Base-by-base conservation (phyloP, 2,888 invertebrate genomes). In the Ditula angustiorana region DNA sequence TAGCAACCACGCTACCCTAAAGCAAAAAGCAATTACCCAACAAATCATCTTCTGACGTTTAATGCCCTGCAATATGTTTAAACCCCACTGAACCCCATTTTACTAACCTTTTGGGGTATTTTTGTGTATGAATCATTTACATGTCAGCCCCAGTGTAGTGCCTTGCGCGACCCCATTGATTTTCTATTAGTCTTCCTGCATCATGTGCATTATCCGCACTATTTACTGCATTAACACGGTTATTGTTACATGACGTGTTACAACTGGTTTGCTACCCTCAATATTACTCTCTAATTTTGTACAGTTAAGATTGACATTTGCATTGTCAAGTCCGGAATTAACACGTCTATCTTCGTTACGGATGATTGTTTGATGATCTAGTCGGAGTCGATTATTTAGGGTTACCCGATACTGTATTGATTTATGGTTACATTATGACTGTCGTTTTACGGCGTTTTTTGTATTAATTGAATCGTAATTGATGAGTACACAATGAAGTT, bases 1-100 rank as follows among this genome's bases (percentile, higher is more conserved):
- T 87, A 83, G 85, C 87, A 87, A 90, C 87, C 77, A n/a, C n/a
- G 75, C 83, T 82, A 79, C 85, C 87, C 84, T 74, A 79, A 87
- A 88, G 82, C 90, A 92, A 91, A 79, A 87, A 88, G 82, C 90
- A 92, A 91, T 92, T 91, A 92, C 89, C 84, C 76, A 87, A 91
- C 92, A 92, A 92, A 92, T 92, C 92, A 92, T 92, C 87, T 82
- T 85, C 83, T 91, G 92, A 91, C 91, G 83, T 90, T 88, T 87
- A 83, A 88, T 88, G 88, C 90, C 88, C 87, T 79, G 88, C 90
- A 92, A 91, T 91, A 91, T 91, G 92, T 87, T 91, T 81, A 81
- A 80, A 84, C 83, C 82, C 79, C 74, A 77, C 77, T 8, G 41
- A 16, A 37, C 35, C 35, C 4, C 13, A 7, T 77, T 73, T 72